These are phyloP conservation scores for Pygocentrus nattereri DNA, from an alignment of 2,797 vertebrate genomes.

Conservation along the genomic window DNA sequence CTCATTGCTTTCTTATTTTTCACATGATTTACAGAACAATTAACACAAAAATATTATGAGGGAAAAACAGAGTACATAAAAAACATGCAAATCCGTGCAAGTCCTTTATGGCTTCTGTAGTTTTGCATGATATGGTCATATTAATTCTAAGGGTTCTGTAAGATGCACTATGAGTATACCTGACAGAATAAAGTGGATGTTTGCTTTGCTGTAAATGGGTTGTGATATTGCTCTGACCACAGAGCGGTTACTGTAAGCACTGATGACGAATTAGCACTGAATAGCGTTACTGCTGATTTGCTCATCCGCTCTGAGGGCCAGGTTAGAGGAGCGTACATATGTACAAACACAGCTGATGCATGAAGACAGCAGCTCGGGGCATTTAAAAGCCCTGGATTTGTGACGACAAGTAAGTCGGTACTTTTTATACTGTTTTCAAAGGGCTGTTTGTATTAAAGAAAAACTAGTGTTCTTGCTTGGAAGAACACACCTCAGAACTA, in stretches of 20 bases:
- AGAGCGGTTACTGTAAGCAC: slow-evolving; percentile 4
- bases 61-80: no score
- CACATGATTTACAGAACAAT: no score
- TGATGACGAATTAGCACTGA: neutral
- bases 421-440: no score
- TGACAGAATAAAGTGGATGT: slow-evolving; percentile 10
- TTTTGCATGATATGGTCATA: neutral
- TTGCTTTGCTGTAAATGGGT: neutral
- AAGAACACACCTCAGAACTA: no score
- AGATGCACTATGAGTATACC: neutral
- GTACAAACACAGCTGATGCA: slow-evolving; percentile 7
- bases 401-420: no score
- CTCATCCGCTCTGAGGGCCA: neutral
- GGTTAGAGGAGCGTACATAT: slow-evolving; percentile 3
- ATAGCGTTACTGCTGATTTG: neutral
- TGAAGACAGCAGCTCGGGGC: neutral
- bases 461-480: no score
- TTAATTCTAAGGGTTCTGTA: neutral
- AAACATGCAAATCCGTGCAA: no score
- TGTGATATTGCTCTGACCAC: neutral
- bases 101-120: no score
- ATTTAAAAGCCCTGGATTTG: neutral
- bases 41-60: no score
- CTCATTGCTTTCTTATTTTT: no score
- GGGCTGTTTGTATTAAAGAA: no score